Conservation (phyloP, 2,888 invertebrate species). For the Esperia sulphurella region DNA sequence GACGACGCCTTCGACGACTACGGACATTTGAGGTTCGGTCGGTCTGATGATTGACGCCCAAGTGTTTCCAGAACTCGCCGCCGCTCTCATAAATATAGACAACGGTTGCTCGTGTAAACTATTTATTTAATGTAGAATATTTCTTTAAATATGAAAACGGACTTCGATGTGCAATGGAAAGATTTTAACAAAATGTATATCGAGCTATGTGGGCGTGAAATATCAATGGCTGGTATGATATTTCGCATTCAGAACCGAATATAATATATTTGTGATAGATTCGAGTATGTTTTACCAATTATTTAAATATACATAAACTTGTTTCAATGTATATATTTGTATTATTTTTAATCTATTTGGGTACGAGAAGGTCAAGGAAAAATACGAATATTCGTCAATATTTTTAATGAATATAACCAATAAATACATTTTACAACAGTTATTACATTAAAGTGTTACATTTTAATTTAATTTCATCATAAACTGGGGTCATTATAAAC, state of each 20-base stretch:
- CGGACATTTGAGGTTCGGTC: conserved; percentile 86
- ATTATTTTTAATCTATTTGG: background rate
- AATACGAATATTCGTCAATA: conserved; percentile 34
- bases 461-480: conserved; percentile 37
- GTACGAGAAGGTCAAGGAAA: conserved; percentile 6
- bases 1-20: conserved; percentile 87
- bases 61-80: conserved; percentile 11
- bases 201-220: conserved; percentile 24
- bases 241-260: conserved; percentile 26
- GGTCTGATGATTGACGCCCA: conserved; percentile 71
- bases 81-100: conserved; percentile 16
- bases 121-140: background rate
- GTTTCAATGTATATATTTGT: background rate
- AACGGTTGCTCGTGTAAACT: conserved; percentile 15
- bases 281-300: background rate
- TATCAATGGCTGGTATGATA: conserved; percentile 58
- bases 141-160: too few species aligned
- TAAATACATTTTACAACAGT: conserved; percentile 78
- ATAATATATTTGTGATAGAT: conserved; percentile 1
- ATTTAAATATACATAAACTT: background rate
- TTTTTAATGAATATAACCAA: conserved; percentile 68
- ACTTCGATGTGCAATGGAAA: too few species aligned
- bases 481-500: conserved; percentile 32
- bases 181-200: too few species aligned
- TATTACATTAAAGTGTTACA: conserved; percentile 55